phyloP scores from a whole-genome alignment of 2,888 invertebrate species.

The Portevinia maculata region DNA sequence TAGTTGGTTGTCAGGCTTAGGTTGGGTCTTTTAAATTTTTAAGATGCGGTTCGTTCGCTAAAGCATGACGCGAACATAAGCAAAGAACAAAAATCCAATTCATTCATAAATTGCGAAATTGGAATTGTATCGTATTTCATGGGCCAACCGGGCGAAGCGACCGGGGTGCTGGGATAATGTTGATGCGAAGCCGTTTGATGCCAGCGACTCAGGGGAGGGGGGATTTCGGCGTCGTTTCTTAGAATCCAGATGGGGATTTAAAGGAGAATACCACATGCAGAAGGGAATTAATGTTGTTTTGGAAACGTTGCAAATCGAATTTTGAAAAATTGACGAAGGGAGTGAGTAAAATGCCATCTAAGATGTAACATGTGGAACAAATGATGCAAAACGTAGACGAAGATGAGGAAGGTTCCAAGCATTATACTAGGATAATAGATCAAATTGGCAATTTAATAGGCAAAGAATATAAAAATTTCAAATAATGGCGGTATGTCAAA shows the following conservation, averaged over 20 bases:
- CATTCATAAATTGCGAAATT: constrained; percentile 66
- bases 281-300: constrained; percentile 52
- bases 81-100: constrained; percentile 38
- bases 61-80: constrained; percentile 45
- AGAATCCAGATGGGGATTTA: constrained; percentile 18
- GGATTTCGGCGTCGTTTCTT: constrained; percentile 7
- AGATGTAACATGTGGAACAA: constrained; percentile 60
- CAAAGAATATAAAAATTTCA: constrained; percentile 29
- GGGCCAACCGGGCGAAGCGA: background rate
- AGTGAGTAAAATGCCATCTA: constrained; percentile 25
- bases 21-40: constrained; percentile 33
- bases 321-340: constrained; percentile 40
- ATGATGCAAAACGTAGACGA: constrained; percentile 38
- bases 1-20: constrained; percentile 51
- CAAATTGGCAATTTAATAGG: constrained; percentile 55
- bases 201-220: constrained; percentile 4
- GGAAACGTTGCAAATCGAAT: constrained; percentile 65
- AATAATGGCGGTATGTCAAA: constrained; percentile 15
- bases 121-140: constrained; percentile 65
- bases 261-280: constrained; percentile 27
- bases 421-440: constrained; percentile 41
- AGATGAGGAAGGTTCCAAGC: background rate
- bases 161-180: constrained; percentile 43
- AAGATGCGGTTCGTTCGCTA: constrained; percentile 55
- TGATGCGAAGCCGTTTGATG: background rate